Base-by-base conservation (phyloP, 1,140 invertebrate genomes). In the Cyclina sinensis region DNA sequence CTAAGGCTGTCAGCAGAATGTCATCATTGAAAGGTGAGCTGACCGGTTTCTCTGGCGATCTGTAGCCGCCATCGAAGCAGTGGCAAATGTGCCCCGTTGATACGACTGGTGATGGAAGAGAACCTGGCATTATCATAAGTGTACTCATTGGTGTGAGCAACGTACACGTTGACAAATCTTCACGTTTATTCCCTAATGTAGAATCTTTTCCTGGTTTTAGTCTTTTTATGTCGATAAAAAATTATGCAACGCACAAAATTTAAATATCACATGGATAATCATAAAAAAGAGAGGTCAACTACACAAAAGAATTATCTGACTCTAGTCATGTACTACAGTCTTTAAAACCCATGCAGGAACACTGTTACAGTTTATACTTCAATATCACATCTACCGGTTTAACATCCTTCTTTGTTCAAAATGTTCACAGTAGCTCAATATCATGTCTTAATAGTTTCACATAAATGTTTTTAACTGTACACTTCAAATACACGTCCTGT, bases 71-170 rank as follows among this genome's bases (percentile, higher is more conserved):
- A 24, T 37, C 18, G 43, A 7, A 43, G 65, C 79, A 81, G 46
- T 57, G 54, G 39, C 79, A 81, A 1, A 81, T 57, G 39, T 81
- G 79, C 79, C 79, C 79, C 16, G 79, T 81, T n/a, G 79, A 81
- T 32, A 81, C 39, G 3, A 65, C n/a, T 18, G 79, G 79, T n/a
- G 79, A 81, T 65, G 79, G 79, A 16, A 81, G 24, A 1, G 79
- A 81, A 30, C 79, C 79, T 62, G 79, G 79, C 79, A 81, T 81
- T 46, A 81, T 48, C 21, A 65, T 0, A 51, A 81, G 18, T 65
- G 59, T 24, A 78, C 74, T 78, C 74, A 78, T 78, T 48, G 48
- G 48, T 78, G n/a, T 30, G 4, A 43, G 43, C 14, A 43, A 14
- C 43, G 14, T 43, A 14, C 7, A 65, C 21, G 54, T 21, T 27